Evolutionary conservation across 2,113 vertebrate species (phyloP).

Genomic region (Terrapene triunguis): DNA sequence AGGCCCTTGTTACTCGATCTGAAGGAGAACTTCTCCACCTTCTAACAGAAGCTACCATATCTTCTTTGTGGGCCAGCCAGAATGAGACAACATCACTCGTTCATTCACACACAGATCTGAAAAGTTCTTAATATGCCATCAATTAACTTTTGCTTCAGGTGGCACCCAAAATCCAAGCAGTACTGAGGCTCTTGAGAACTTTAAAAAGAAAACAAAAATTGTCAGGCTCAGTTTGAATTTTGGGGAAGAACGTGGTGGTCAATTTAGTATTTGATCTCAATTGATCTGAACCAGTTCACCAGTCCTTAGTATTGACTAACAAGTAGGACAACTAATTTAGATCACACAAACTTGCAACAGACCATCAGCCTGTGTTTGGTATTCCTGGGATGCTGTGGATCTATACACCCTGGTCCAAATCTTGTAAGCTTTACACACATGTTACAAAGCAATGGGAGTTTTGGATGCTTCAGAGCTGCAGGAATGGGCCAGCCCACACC

Average conservation of each 20-base stretch:
- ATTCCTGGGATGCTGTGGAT: background rate
- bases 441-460: background rate
- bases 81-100: background rate
- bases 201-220: background rate
- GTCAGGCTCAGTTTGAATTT: background rate
- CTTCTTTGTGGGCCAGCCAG: background rate
- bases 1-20: background rate
- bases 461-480: background rate
- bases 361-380: background rate
- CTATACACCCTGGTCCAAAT: background rate
- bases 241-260: background rate
- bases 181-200: background rate
- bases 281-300: background rate
- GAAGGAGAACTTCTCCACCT: background rate
- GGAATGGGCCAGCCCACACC: background rate
- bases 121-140: background rate
- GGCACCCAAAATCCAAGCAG: background rate
- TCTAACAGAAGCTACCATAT: background rate
- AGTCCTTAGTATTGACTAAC: background rate
- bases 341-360: background rate
- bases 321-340: background rate
- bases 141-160: background rate
- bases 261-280: background rate
- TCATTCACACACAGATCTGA: background rate
- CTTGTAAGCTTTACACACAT: background rate